Evolutionary conservation across 2,113 vertebrate species (phyloP), one percentile per base, ranked within the genome.

Genomic region (Labrus mixtus): DNA sequence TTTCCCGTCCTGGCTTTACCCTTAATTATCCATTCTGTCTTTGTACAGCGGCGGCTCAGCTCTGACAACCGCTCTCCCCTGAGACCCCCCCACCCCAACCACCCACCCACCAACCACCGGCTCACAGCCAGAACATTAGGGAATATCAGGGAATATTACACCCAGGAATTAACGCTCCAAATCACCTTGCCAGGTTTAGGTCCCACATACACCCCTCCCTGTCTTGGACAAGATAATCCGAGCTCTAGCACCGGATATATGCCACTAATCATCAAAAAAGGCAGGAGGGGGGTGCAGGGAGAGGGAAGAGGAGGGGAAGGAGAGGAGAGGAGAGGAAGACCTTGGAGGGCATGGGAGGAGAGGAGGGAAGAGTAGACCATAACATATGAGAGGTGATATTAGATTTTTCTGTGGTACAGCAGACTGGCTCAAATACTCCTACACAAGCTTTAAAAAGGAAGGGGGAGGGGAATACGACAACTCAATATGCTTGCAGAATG

Each of bases 81-180:
- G 92, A 92, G 92, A 93, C 86, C 74, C 85, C 86, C n/a, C 66
- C 69, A 6, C 33, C 11, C 56, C 64, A 84, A 75, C 80, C 79
- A 13, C 45, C 61, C 85, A 73, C 81, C 79, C 86, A 16, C 15
- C 46, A 16, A 48, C 46, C 46, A 74, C 82, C 70, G n/a, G 22
- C 84, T 89, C 79, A 61, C 78, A 86, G 78, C 53, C 83, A 71
- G 89, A 90, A 93, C 90, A 91, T 92, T 92, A 92, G 91, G 87
- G 88, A 93, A 92, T 91, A 93, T 93, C 91, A 93, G 89, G 89
- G 91, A 94, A 94, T 94, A 94, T 95, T 95, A 94, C 94, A 93
- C 82, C 89, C 88, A 87, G 90, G 91, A 94, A 95, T 95, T 94
- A 95, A 90, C 76, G 78, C 81, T 91, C 90, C 90, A 91, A 93